Conservation (phyloP, 2,888 invertebrate species). For the Heteromurus nitidus region DNA sequence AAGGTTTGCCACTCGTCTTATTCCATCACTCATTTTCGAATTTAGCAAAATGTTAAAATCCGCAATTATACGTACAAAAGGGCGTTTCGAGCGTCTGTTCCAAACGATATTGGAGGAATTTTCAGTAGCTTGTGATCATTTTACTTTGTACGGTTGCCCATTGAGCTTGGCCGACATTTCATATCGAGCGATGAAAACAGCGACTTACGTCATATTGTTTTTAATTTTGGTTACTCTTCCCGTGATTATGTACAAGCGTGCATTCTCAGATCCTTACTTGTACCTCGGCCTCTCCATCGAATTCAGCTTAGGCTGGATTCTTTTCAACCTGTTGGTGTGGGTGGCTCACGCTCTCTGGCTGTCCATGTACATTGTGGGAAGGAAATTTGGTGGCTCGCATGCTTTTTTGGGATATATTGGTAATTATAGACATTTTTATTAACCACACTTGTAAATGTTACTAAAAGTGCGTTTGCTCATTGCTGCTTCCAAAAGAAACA, state of each 20-base stretch:
- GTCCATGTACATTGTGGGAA: background rate
- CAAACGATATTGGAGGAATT: background rate
- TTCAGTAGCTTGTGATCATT: background rate
- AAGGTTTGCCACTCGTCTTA: background rate
- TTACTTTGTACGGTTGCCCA: background rate
- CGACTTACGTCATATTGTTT: background rate
- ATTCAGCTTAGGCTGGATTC: background rate
- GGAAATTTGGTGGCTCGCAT: background rate
- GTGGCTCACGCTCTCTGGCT: constrained; percentile 1
- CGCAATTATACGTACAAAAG: background rate
- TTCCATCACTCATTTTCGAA: background rate
- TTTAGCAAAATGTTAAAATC: background rate
- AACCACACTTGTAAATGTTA: background rate
- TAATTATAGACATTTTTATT: background rate
- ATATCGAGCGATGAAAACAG: background rate
- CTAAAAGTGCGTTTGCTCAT: background rate
- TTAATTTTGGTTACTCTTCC: constrained; percentile 27
- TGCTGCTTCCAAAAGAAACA: constrained; percentile 1
- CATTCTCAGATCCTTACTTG: background rate
- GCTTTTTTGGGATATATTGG: constrained; percentile 26
- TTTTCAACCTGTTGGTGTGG: background rate
- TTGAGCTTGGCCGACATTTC: background rate
- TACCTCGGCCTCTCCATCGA: background rate
- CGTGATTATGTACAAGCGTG: constrained; percentile 32
- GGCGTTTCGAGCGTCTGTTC: background rate